Conservation (phyloP, 2,113 vertebrate genomes). For the Proteles cristata region DNA sequence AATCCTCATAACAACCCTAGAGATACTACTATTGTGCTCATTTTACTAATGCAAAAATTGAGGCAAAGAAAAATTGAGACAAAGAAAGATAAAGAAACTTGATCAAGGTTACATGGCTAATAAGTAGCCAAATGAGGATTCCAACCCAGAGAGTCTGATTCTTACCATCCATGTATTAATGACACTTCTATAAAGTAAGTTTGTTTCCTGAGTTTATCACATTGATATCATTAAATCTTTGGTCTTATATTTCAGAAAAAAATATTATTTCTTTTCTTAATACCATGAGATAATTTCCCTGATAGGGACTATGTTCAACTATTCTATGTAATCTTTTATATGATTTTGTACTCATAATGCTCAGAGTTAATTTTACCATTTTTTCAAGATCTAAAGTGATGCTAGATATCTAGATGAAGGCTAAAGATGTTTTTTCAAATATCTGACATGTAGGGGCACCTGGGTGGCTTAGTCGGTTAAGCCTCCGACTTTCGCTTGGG, state of each 20-base stretch:
- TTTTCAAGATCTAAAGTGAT: neutral
- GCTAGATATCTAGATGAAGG: neutral
- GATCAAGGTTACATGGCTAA: neutral
- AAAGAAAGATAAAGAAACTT: neutral
- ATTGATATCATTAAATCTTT: constrained; percentile 19
- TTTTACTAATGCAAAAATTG: neutral
- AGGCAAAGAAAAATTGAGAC: neutral
- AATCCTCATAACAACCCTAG: neutral
- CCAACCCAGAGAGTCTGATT: neutral
- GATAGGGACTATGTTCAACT: neutral
- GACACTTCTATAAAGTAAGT: neutral
- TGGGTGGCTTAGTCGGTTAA: too few relatives aligned
- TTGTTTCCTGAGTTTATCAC: neutral
- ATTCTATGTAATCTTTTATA: neutral
- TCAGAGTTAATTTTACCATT: neutral
- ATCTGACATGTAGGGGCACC: neutral
- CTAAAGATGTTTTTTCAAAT: constrained; percentile 13
- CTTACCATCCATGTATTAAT: neutral
- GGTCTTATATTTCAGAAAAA: constrained; percentile 10
- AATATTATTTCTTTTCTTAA: constrained; percentile 15
- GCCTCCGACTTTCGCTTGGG: too few relatives aligned
- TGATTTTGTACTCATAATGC: neutral
- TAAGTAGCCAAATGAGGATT: neutral
- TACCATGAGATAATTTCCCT: neutral
- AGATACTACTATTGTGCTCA: neutral